These are phyloP conservation scores for Oriolus oriolus DNA, from an alignment of 2,113 vertebrate species.

Conservation along the genomic window DNA sequence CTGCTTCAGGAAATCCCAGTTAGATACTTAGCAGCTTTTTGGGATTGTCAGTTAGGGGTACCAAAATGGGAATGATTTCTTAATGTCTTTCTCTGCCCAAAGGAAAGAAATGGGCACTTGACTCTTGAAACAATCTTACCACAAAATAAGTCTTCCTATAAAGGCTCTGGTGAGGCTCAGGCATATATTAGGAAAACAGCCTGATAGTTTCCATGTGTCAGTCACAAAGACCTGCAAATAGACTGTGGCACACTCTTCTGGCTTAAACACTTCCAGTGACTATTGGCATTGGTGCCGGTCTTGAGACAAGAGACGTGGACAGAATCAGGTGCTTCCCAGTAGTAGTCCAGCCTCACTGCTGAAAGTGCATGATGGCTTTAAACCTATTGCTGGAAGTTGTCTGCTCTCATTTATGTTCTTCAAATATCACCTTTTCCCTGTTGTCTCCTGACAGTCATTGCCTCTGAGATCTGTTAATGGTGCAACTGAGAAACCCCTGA, in stretches of 20 bases:
- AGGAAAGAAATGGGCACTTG: background rate
- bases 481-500: background rate
- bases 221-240: background rate
- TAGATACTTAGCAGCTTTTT: background rate
- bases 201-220: background rate
- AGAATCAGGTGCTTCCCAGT: background rate
- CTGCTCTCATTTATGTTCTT: background rate
- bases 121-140: background rate
- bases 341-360: background rate
- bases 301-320: background rate
- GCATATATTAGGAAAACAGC: background rate
- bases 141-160: background rate
- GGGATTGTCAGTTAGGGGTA: background rate
- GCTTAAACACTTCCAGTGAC: background rate
- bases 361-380: background rate
- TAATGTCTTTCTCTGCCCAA: background rate
- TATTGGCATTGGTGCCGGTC: background rate
- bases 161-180: background rate
- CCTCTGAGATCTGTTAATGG: background rate
- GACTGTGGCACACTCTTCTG: background rate
- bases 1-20: background rate
- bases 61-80: background rate
- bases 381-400: background rate
- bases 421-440: background rate
- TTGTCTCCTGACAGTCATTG: background rate